Conservation (phyloP, 2,888 invertebrate species). For the Clepsis dumicolana region DNA sequence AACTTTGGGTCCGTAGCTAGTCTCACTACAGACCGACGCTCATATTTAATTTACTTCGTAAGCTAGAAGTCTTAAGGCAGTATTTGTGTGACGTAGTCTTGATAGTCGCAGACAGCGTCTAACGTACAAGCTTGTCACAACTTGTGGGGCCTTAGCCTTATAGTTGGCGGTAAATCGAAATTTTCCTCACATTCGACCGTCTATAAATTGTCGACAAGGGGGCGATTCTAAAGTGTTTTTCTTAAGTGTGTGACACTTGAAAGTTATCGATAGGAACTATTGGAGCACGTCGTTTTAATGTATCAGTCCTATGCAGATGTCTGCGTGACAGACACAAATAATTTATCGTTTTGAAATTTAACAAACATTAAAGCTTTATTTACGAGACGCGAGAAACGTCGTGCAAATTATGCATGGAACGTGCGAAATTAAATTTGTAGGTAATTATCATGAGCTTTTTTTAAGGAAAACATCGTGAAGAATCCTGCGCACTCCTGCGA, state of each 20-base stretch:
- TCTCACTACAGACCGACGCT: too few species aligned
- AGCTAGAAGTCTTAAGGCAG: too few species aligned
- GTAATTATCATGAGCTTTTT: too few species aligned
- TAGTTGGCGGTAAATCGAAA: constrained; percentile 25
- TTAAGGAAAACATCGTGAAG: too few species aligned
- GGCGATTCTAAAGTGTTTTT: constrained; percentile 4
- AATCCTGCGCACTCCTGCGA: too few species aligned
- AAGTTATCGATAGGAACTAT: constrained; percentile 13
- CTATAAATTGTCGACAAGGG: constrained; percentile 30
- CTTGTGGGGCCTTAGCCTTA: background rate
- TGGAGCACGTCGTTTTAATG: background rate
- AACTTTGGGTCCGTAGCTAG: too few species aligned
- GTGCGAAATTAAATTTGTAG: too few species aligned
- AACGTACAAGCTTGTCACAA: background rate
- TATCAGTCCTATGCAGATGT: too few species aligned
- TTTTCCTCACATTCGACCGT: constrained; percentile 21
- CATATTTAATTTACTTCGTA: too few species aligned
- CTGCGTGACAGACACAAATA: background rate
- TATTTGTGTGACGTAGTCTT: background rate
- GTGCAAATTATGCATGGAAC: too few species aligned
- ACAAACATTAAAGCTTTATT: background rate
- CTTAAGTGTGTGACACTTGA: constrained; percentile 10
- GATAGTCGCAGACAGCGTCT: background rate
- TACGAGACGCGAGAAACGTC: too few species aligned
- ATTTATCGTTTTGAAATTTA: background rate